Evolutionary conservation across 1,140 invertebrate genomes (phyloP), one percentile per base, ranked within the genome.

Genomic region (Cotesia glomerata): DNA sequence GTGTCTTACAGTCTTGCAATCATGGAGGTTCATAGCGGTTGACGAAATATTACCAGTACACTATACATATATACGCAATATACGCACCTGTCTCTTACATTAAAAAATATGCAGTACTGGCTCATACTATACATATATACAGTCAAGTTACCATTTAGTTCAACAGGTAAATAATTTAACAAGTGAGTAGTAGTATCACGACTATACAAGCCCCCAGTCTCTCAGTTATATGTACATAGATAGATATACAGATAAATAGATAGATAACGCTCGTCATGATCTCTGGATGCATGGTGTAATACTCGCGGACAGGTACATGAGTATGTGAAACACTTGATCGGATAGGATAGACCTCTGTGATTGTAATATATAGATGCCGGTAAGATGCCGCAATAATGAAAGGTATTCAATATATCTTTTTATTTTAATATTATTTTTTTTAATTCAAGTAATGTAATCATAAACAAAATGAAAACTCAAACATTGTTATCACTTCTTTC

Each of bases 61-160:
- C 1, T 18, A 18, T 18, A 18, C 1, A 26, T 26, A 26, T 26
- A 26, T 26, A 26, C 26, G 26, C n/a, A 52, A 13, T 45, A 68
- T 76, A 77, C 74, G 78, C 78, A 78, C 76, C 76, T 79, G 77
- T 77, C 63, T 71, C 74, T 34, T 9, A 32, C 32, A 72, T 79
- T 79, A 79, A 77, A 78, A 79, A 78, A 79, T 72, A 74, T 74
- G 72, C 71, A 75, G 77, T 74, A 74, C 73, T 26, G 26, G 26
- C 3, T 26, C 1, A 26, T 26, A 1, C 26, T 26, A 26, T 26
- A 26, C 26, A 26, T 26, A 26, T 26, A 26, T 26, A 26, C 26
- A 26, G 26, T 26, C 26, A 26, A 26, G 26, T 26, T 26, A 26
- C 26, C 26, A 26, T 26, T 26, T 26, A 26, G 1, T 26, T 26